phyloP scores from a whole-genome alignment of 1,140 invertebrate species.

The Drosophila kanapiae region DNA sequence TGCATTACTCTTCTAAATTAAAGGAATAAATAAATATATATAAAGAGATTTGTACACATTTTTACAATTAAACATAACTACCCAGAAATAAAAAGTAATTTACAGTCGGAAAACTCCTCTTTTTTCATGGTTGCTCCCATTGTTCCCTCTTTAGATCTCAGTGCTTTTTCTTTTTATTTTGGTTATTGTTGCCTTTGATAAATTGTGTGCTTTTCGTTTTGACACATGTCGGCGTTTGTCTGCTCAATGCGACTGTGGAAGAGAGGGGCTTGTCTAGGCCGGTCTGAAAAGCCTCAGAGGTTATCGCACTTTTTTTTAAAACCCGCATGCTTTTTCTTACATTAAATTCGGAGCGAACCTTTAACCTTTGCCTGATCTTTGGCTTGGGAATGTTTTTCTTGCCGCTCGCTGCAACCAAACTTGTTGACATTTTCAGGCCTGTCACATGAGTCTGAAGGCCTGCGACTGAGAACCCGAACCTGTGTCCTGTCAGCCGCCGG shows the following conservation, averaged over 20 bases:
- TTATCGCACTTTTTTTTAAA: slow-evolving; percentile 54
- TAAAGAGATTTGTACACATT: background rate
- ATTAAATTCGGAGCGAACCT: slow-evolving; percentile 31
- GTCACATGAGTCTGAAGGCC: slow-evolving; percentile 44
- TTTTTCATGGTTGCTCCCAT: background rate
- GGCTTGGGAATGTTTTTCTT: slow-evolving; percentile 13
- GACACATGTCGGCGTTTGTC: slow-evolving; percentile 81
- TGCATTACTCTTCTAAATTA: background rate
- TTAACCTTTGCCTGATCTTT: slow-evolving; percentile 40
- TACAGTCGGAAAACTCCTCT: slow-evolving; percentile 1
- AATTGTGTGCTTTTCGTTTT: slow-evolving; percentile 76
- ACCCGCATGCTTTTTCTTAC: slow-evolving; percentile 3
- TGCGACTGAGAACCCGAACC: slow-evolving; percentile 35
- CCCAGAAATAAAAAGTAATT: slow-evolving; percentile 1
- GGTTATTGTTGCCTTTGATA: slow-evolving; percentile 76
- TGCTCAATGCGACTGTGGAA: slow-evolving; percentile 47
- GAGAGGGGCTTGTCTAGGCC: slow-evolving; percentile 46
- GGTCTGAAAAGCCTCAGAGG: slow-evolving; percentile 27
- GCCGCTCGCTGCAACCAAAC: slow-evolving; percentile 33
- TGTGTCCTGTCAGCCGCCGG: slow-evolving; percentile 33
- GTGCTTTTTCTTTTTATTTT: slow-evolving; percentile 35
- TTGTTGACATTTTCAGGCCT: slow-evolving; percentile 64
- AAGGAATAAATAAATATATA: background rate
- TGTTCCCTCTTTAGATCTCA: slow-evolving; percentile 16
- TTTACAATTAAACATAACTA: background rate